phyloP scores from a whole-genome alignment of 2,888 invertebrate species.

The Plemyria rubiginata region DNA sequence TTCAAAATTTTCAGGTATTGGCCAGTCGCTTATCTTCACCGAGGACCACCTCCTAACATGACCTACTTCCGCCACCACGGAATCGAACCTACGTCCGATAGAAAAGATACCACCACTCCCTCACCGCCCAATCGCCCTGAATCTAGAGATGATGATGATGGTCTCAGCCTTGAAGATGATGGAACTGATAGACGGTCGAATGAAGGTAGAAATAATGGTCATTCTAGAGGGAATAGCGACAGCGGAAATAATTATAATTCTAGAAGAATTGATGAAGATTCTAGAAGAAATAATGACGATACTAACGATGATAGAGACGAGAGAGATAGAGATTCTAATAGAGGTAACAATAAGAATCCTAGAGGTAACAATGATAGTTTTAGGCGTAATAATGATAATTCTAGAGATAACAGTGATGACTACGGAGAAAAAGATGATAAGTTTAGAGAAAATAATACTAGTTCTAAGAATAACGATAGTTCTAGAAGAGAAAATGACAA shows the following conservation, averaged over 20 bases:
- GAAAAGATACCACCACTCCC: slow-evolving; percentile 29
- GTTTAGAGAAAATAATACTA: slow-evolving; percentile 1
- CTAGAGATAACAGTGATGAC: slow-evolving; percentile 2
- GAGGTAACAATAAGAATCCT: neutral
- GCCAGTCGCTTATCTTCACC: slow-evolving; percentile 93
- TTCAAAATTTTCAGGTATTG: slow-evolving; percentile 86
- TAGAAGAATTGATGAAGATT: slow-evolving; percentile 5
- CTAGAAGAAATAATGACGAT: slow-evolving; percentile 8
- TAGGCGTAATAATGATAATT: slow-evolving; percentile 4
- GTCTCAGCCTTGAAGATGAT: slow-evolving; percentile 7
- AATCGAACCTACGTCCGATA: slow-evolving; percentile 47
- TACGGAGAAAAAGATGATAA: neutral
- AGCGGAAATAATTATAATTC: neutral
- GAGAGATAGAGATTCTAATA: slow-evolving; percentile 8
- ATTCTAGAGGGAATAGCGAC: slow-evolving; percentile 12
- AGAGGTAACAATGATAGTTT: slow-evolving; percentile 5
- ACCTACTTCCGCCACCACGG: slow-evolving; percentile 82
- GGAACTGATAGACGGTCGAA: slow-evolving; percentile 1
- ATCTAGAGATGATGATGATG: slow-evolving; percentile 6
- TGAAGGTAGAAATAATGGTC: slow-evolving; percentile 9
- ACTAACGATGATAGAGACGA: slow-evolving; percentile 8
- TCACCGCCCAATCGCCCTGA: slow-evolving; percentile 35
- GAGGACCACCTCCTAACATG: slow-evolving; percentile 91
- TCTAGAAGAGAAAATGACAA: slow-evolving; percentile 7
- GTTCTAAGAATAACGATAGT: slow-evolving; percentile 7